Evolutionary conservation across 2,888 invertebrate species (phyloP).

Genomic region (Drosophila buzzatii): DNA sequence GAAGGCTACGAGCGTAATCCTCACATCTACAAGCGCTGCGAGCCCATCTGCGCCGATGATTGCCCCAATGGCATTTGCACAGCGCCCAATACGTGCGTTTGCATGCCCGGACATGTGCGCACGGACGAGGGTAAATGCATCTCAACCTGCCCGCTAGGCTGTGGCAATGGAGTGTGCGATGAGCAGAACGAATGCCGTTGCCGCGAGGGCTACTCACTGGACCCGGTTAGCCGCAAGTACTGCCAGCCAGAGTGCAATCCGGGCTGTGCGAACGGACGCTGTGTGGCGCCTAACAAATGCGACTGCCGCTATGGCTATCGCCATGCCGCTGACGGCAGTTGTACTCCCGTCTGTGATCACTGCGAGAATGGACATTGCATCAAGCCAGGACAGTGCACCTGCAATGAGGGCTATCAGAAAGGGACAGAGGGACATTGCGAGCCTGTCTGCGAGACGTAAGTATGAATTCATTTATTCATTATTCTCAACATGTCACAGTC

Average conservation of each 20-base stretch:
- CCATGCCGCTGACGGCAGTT: slow-evolving; percentile 70
- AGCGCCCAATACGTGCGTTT: slow-evolving; percentile 86
- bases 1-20: slow-evolving; percentile 87
- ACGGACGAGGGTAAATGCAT: slow-evolving; percentile 86
- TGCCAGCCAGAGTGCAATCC: slow-evolving; percentile 81
- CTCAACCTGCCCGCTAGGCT: slow-evolving; percentile 89
- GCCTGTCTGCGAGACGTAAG: slow-evolving; percentile 82
- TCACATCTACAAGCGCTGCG: slow-evolving; percentile 78
- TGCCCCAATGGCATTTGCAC: slow-evolving; percentile 86
- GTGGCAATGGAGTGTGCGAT: slow-evolving; percentile 86
- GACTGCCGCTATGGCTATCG: slow-evolving; percentile 76
- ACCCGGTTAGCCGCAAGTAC: slow-evolving; percentile 77
- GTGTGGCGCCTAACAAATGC: slow-evolving; percentile 81
- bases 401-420: slow-evolving; percentile 86
- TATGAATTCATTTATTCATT: background rate
- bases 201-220: slow-evolving; percentile 82
- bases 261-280: slow-evolving; percentile 78
- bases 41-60: slow-evolving; percentile 85
- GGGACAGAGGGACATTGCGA: slow-evolving; percentile 83
- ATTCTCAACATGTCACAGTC: background rate
- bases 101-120: slow-evolving; percentile 84
- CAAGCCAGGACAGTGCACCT: slow-evolving; percentile 87
- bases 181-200: slow-evolving; percentile 81
- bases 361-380: slow-evolving; percentile 87
- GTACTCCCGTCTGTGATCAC: slow-evolving; percentile 84